Evolutionary conservation across 2,888 invertebrate genomes (phyloP).

Genomic region (Drosophila ezoana): DNA sequence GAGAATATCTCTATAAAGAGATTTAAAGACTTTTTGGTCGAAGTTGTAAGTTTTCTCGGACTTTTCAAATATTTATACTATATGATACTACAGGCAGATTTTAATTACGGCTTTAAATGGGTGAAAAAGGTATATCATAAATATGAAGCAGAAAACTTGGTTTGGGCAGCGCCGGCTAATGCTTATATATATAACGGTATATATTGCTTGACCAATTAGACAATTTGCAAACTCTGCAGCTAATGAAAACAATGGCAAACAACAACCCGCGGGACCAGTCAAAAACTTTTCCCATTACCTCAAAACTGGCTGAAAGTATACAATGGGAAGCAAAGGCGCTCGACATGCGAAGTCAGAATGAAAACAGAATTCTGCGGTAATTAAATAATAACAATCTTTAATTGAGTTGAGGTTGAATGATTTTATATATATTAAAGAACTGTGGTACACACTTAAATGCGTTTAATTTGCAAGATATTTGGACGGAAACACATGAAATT

Average conservation of each 20-base stretch:
- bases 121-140: too few relatives aligned
- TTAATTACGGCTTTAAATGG: too few relatives aligned
- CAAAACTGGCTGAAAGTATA: conserved; percentile 28
- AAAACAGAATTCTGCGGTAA: conserved; percentile 53
- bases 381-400: conserved; percentile 70
- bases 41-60: too few relatives aligned
- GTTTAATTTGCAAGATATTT: background rate
- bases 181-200: background rate
- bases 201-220: conserved; percentile 36
- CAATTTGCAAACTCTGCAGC: conserved; percentile 43
- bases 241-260: conserved; percentile 41
- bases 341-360: conserved; percentile 13
- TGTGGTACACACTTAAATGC: background rate
- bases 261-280: conserved; percentile 38
- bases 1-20: too few relatives aligned
- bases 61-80: too few relatives aligned
- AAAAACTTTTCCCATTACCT: conserved; percentile 70
- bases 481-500: too few relatives aligned
- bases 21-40: too few relatives aligned
- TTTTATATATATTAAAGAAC: conserved; percentile 44
- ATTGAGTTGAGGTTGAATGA: conserved; percentile 65
- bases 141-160: too few relatives aligned
- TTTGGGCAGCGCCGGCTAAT: too few relatives aligned
- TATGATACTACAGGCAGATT: too few relatives aligned
- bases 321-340: conserved; percentile 7